These are phyloP conservation scores for Channa argus DNA, from an alignment of 2,113 vertebrate species.

Conservation along the genomic window DNA sequence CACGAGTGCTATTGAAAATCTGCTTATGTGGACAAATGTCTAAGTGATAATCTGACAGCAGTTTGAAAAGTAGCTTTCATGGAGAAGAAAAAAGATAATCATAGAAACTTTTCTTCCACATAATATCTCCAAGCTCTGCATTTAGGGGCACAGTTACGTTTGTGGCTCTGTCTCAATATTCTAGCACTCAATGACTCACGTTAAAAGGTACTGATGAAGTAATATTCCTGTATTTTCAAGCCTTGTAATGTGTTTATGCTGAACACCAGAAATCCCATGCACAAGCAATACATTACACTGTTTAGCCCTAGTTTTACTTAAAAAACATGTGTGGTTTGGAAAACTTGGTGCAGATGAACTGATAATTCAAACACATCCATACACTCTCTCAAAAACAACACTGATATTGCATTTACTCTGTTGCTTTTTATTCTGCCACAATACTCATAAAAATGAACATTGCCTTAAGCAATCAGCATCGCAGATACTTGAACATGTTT, in stretches of 20 bases:
- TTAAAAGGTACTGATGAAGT: neutral
- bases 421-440: neutral
- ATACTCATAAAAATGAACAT: neutral
- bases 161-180: constrained; percentile 17
- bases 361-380: neutral
- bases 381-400: too few relatives aligned
- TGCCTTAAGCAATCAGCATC: neutral
- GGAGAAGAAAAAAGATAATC: constrained; percentile 8
- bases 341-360: neutral
- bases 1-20: constrained; percentile 45
- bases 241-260: neutral
- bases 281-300: neutral
- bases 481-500: neutral
- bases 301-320: neutral
- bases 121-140: constrained; percentile 15
- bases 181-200: neutral
- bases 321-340: neutral
- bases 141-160: constrained; percentile 6
- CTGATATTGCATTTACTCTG: neutral
- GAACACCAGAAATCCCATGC: neutral
- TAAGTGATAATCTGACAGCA: constrained; percentile 44
- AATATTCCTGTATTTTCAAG: neutral
- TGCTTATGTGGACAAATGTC: constrained; percentile 58
- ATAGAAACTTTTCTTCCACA: constrained; percentile 23
- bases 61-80: constrained; percentile 36